A percentile compares a stretch with the other conserved stretches of the same genome.
Conservation (phyloP, 2,113 vertebrate genomes). For the Arvicanthis niloticus region DNA sequence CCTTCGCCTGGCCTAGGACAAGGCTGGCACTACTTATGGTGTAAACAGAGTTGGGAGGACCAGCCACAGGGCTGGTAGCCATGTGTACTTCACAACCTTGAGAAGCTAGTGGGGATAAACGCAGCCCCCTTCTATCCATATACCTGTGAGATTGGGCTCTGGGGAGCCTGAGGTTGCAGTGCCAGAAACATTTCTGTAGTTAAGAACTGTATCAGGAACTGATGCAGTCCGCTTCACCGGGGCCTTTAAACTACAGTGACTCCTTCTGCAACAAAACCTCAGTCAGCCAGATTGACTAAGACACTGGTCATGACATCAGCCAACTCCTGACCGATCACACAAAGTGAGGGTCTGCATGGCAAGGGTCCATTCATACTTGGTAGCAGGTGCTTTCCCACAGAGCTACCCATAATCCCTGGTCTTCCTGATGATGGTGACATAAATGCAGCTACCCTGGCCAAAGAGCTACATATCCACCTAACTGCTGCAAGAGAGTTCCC, state of each 20-base stretch:
- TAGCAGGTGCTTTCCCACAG: background rate
- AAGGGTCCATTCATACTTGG: background rate
- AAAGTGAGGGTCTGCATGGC: background rate
- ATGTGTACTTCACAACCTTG: no score
- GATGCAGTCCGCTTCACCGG: no score
- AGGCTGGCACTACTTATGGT: background rate
- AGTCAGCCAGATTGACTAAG: background rate
- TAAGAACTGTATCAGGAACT: background rate
- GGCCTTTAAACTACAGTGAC: no score
- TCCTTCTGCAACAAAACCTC: background rate
- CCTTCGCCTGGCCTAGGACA: background rate
- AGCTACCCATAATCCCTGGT: background rate
- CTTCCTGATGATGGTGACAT: background rate
- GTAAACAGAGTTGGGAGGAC: background rate
- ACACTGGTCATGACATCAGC: background rate
- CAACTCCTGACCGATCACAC: background rate
- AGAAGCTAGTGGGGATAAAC: no score
- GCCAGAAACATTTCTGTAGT: background rate
- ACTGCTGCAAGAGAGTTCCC: background rate
- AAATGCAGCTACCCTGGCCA: no score
- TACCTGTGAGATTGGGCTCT: background rate
- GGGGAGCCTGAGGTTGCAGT: background rate
- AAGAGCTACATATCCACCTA: background rate
- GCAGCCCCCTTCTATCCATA: background rate
- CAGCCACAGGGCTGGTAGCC: background rate